Conservation (phyloP, 2,113 vertebrate genomes). For the Tragulus kanchil region DNA sequence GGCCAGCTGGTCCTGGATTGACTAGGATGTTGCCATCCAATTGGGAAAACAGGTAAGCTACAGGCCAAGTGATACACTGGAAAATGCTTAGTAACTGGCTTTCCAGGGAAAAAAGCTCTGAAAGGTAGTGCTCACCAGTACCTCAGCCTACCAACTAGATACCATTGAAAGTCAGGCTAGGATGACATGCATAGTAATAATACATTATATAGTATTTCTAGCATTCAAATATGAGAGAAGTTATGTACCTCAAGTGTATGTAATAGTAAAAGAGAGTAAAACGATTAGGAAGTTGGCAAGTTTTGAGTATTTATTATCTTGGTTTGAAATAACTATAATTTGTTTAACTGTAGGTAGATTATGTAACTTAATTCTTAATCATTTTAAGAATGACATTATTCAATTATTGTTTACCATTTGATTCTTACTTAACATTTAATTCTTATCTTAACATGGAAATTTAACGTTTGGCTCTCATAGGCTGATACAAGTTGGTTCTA, state of each 20-base stretch:
- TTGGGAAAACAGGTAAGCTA: not conserved
- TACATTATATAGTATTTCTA: not conserved
- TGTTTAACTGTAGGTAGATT: not conserved
- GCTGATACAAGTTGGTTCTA: not conserved
- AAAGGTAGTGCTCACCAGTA: not conserved
- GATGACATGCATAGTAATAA: not conserved
- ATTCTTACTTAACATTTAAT: not conserved
- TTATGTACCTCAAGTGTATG: not conserved
- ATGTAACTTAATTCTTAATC: not conserved
- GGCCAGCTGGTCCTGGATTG: not conserved
- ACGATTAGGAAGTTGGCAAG: not conserved
- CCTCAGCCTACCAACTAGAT: not conserved
- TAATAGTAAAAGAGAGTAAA: not conserved
- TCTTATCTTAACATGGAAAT: not conserved
- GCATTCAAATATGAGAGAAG: not conserved
- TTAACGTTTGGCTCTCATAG: not conserved
- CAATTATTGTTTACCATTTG: not conserved
- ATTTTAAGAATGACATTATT: not conserved
- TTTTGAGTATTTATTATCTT: slow-evolving; percentile 10
- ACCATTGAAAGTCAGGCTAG: not conserved
- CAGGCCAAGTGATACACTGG: not conserved
- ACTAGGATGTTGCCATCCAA: not conserved
- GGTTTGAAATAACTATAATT: slow-evolving; percentile 34
- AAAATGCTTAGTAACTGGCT: not conserved
- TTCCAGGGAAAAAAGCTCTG: not conserved